Conservation (phyloP, 2,113 vertebrate species). For the Lates calcarifer region DNA sequence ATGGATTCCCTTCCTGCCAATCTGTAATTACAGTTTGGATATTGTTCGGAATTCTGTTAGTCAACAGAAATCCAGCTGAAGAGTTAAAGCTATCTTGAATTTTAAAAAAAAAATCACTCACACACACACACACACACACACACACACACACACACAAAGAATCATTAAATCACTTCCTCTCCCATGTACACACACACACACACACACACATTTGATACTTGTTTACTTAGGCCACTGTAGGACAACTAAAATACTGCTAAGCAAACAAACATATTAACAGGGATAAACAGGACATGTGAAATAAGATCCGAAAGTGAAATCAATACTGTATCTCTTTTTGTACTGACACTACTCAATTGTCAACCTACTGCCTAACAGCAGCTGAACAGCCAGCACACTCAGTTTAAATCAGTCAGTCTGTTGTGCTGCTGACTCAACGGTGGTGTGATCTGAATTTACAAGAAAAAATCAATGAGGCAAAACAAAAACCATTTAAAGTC, state of each 20-base stretch:
- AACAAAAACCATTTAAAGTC: conserved; percentile 1
- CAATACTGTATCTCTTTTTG: conserved; percentile 43
- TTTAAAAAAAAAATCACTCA: neutral
- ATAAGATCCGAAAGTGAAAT: conserved; percentile 57
- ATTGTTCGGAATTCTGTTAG: neutral
- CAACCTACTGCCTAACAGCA: conserved; percentile 29
- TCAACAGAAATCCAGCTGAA: neutral
- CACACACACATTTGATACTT: conserved; percentile 26
- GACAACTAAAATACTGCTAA: neutral
- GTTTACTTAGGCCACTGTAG: conserved; percentile 12
- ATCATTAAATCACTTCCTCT: neutral
- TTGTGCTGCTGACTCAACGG: neutral
- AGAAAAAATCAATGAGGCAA: neutral
- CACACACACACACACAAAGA: conserved; percentile 1
- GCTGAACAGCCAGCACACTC: neutral
- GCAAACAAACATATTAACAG: conserved; percentile 49
- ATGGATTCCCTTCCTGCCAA: neutral
- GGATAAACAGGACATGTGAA: conserved; percentile 55
- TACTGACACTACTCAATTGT: conserved; percentile 20
- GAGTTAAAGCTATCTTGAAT: neutral
- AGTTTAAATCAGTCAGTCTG: conserved; percentile 21
- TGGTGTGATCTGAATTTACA: neutral
- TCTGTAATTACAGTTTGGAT: neutral
- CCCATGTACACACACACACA: neutral
- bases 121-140: neutral